These are phyloP conservation scores for Lamproptera curius DNA, from an alignment of 2,888 invertebrate genomes.

Conservation along the genomic window DNA sequence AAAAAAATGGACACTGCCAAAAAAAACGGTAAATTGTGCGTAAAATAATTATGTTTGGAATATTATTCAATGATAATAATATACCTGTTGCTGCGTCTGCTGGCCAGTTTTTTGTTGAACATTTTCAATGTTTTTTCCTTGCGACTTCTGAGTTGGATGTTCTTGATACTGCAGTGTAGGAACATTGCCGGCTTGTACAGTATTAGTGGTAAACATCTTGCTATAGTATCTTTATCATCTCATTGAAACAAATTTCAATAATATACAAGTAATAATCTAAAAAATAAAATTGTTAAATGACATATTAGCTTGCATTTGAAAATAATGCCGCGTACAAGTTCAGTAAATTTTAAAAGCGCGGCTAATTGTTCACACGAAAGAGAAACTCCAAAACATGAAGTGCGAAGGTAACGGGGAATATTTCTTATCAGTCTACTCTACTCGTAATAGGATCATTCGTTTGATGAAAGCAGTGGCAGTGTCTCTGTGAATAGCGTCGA, in stretches of 20 bases:
- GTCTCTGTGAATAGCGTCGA: conserved; percentile 69
- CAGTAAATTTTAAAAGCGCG: conserved; percentile 58
- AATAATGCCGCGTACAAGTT: conserved; percentile 16
- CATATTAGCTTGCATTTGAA: background rate
- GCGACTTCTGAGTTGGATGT: conserved; percentile 78
- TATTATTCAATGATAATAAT: background rate
- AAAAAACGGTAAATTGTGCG: too few relatives aligned
- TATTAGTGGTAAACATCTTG: conserved; percentile 80
- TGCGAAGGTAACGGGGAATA: conserved; percentile 75
- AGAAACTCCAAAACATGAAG: conserved; percentile 67
- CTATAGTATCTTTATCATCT: conserved; percentile 35
- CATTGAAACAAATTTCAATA: conserved; percentile 26
- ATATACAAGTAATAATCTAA: conserved; percentile 19
- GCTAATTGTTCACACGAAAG: conserved; percentile 57
- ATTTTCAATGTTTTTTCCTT: conserved; percentile 80
- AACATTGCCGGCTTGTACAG: conserved; percentile 79
- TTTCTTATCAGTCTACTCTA: conserved; percentile 71
- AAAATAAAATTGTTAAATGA: conserved; percentile 15
- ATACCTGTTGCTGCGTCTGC: conserved; percentile 47
- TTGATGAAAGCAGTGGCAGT: conserved; percentile 65
- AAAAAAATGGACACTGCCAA: too few relatives aligned
- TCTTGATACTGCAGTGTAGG: conserved; percentile 83
- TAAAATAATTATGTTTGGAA: too few relatives aligned
- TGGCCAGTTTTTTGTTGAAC: conserved; percentile 79
- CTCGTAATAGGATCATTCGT: conserved; percentile 74